Conservation (phyloP, 2,888 invertebrate genomes). For the Drosophila mulleri region DNA sequence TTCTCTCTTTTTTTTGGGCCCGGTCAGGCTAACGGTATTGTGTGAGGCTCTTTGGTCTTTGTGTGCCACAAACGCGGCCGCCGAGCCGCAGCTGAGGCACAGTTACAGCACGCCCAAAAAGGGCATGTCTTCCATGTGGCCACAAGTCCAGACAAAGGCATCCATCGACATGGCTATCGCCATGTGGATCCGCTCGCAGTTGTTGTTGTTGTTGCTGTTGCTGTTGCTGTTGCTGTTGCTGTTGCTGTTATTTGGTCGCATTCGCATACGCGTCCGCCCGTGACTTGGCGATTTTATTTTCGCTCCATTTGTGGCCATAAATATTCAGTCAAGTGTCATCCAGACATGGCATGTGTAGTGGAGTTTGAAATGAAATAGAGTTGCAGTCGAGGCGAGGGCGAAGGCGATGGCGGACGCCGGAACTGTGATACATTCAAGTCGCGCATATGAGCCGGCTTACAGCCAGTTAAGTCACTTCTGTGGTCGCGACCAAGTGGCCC, state of each 20-base stretch:
- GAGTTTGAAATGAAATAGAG: slow-evolving; percentile 78
- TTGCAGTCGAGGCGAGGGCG: background rate
- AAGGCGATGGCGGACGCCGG: background rate
- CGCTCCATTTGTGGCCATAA: slow-evolving; percentile 80
- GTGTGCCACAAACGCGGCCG: slow-evolving; percentile 48
- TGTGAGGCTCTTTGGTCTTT: slow-evolving; percentile 37
- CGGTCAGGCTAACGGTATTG: slow-evolving; percentile 72
- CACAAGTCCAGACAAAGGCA: slow-evolving; percentile 53
- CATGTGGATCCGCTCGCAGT: slow-evolving; percentile 66
- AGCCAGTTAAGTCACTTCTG: slow-evolving; percentile 80
- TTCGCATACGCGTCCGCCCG: slow-evolving; percentile 56
- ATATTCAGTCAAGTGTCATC: slow-evolving; percentile 80
- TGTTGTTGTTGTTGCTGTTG: slow-evolving; percentile 21
- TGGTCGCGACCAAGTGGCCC: slow-evolving; percentile 74
- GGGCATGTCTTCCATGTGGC: slow-evolving; percentile 70
- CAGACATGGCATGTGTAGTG: slow-evolving; percentile 76
- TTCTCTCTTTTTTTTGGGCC: slow-evolving; percentile 14
- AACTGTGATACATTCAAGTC: slow-evolving; percentile 13
- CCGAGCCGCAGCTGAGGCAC: slow-evolving; percentile 52
- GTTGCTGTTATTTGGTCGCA: slow-evolving; percentile 19
- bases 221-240: slow-evolving; percentile 25
- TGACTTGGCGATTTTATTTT: slow-evolving; percentile 80
- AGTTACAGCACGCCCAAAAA: slow-evolving; percentile 66
- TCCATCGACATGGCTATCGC: slow-evolving; percentile 49
- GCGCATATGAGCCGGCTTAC: slow-evolving; percentile 58